These are phyloP conservation scores for Menidia menidia DNA, from an alignment of 2,797 vertebrate genomes.

Conservation along the genomic window DNA sequence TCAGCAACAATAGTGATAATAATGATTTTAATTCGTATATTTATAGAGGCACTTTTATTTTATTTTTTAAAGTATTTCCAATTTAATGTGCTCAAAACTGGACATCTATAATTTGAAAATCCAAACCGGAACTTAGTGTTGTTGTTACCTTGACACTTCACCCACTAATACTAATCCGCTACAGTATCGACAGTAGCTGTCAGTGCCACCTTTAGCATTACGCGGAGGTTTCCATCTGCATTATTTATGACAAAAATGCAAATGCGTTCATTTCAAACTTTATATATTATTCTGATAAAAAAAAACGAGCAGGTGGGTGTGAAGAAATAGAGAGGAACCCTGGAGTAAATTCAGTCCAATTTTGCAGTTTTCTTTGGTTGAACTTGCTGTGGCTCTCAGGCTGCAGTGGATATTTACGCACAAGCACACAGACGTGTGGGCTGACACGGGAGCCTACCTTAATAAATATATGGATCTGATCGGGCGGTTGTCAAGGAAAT, in stretches of 20 bases:
- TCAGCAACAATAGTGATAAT: no score
- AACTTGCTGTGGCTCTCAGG: neutral
- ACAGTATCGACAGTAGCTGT: constrained; percentile 25
- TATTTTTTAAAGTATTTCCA: no score
- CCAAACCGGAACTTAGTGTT: constrained; percentile 51
- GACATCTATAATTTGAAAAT: constrained; percentile 58
- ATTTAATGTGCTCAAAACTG: no score
- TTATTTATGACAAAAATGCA: neutral
- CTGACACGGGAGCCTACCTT: constrained; percentile 59
- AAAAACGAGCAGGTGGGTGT: neutral
- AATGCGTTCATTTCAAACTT: neutral
- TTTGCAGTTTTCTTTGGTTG: neutral
- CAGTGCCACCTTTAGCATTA: constrained; percentile 9
- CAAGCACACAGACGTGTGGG: neutral
- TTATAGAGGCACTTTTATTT: no score
- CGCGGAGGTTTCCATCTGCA: constrained; percentile 15
- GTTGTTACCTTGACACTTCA: constrained; percentile 24
- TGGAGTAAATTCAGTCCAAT: neutral
- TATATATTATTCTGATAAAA: neutral
- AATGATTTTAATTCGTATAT: no score
- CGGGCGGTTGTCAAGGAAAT: constrained; percentile 71
- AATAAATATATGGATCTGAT: constrained; percentile 57
- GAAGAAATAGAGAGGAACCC: neutral
- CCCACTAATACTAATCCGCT: constrained; percentile 69
- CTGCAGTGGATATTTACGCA: constrained; percentile 17